Base-by-base conservation (phyloP, 35 echinoderm and acorn worm species). In the Apostichopus japonicus region DNA sequence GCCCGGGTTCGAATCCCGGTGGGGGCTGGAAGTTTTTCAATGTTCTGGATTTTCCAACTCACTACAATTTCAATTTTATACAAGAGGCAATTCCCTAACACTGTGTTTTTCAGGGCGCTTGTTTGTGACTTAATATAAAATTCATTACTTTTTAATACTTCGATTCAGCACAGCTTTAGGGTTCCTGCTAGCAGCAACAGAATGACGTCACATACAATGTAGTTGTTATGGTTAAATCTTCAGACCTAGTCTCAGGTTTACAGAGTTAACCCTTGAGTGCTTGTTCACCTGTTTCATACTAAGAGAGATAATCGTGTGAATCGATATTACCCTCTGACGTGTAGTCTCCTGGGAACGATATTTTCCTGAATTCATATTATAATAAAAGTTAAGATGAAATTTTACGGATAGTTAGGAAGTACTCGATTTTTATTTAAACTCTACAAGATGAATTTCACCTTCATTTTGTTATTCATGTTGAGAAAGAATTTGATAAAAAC, bases 251-350 rank as follows among this genome's bases (percentile, higher is more conserved):
- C 11, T 67, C 63, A 67, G 11, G 63, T 79, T 54, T 9, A 55
- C 81, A 17, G 54, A 22, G 13, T 59, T 75, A 58, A n/a, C 19
- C 24, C 54, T 58, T 58, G 56, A 59, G 81, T 84, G 81, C 81
- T 84, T 84, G 53, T 58, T 57, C 81, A 84, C 81, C 81, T 84
- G 81, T 58, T 84, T 84, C 56, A 84, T 21, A 84, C 81, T 16
- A 58, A 84, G 81, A 58, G 81, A n/a, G 5, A 21, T 84, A 84
- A 55, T 57, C 81, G 23, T 55, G 81, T 10, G 53, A 57, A 84
- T 84, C 81, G 23, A 84, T 84, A 58, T 24, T 58, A 17, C 54
- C 53, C 56, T 55, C 81, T 84, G 54, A 56, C 14, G 81, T 58
- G 19, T 75, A 21, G 22, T 21, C 21, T 23, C 21, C 13, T 75